These are phyloP conservation scores for Tragelaphus imberbis DNA, from an alignment of 2,113 vertebrate genomes.

Conservation along the genomic window DNA sequence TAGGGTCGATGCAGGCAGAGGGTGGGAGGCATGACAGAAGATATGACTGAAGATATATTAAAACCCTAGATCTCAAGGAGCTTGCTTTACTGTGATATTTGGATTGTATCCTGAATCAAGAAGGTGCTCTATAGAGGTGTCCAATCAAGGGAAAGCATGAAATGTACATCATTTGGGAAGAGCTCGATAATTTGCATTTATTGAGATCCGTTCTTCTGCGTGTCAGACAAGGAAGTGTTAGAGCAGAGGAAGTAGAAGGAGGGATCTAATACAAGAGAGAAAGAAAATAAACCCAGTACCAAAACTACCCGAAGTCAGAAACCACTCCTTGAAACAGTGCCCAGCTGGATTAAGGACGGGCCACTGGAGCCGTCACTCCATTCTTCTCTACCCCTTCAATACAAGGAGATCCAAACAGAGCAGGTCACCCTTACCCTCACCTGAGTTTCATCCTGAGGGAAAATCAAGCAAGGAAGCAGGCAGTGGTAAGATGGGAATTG, in stretches of 20 bases:
- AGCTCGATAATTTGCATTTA: background rate
- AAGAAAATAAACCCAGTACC: background rate
- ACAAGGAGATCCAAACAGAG: background rate
- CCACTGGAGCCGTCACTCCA: background rate
- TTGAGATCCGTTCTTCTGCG: background rate
- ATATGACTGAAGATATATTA: background rate
- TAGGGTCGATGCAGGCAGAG: background rate
- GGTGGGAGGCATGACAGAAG: background rate
- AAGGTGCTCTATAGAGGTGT: background rate
- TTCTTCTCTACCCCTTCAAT: background rate
- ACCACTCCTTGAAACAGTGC: background rate
- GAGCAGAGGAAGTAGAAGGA: background rate
- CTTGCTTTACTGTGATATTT: background rate
- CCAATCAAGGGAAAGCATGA: background rate
- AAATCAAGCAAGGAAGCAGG: background rate
- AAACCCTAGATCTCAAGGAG: background rate
- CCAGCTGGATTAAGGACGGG: background rate
- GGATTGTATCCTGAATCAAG: background rate
- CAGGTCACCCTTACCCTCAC: background rate
- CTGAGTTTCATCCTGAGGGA: background rate
- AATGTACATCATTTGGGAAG: background rate
- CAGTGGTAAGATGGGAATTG: background rate
- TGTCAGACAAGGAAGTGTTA: background rate
- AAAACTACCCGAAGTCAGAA: background rate
- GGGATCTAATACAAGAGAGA: background rate